Evolutionary conservation across 35 echinoderm and acorn worm genomes (phyloP).

Genomic region (Patiria miniata): DNA sequence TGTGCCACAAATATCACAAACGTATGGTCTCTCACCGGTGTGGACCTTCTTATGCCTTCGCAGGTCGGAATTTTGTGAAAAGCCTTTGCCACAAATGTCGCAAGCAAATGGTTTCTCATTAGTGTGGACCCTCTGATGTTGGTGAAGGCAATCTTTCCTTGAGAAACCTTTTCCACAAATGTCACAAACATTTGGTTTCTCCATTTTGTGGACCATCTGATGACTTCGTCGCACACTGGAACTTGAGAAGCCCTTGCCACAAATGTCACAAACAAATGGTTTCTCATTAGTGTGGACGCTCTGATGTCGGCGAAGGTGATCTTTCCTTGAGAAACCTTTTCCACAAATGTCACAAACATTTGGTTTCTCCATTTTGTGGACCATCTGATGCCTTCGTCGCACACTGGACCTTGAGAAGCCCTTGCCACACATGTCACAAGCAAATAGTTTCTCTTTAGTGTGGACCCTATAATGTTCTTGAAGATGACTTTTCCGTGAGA

Average conservation of each 20-base stretch:
- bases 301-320: background rate
- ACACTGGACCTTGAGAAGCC: background rate
- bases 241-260: background rate
- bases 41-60: no score
- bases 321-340: background rate
- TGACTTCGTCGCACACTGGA: background rate
- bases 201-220: no score
- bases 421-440: background rate
- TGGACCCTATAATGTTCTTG: no score
- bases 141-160: no score
- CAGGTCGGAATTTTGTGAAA: no score
- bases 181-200: no score
- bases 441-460: background rate
- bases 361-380: background rate
- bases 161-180: no score
- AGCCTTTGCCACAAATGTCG: no score
- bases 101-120: background rate
- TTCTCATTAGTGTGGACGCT: background rate
- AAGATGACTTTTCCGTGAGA: no score
- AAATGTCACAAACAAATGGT: conserved; percentile 4
- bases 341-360: no score
- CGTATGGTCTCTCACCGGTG: no score
- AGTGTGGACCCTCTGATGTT: background rate
- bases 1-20: no score
- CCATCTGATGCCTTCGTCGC: background rate